Conservation (phyloP, 2,113 vertebrate species). For the Electrona antarctica region DNA sequence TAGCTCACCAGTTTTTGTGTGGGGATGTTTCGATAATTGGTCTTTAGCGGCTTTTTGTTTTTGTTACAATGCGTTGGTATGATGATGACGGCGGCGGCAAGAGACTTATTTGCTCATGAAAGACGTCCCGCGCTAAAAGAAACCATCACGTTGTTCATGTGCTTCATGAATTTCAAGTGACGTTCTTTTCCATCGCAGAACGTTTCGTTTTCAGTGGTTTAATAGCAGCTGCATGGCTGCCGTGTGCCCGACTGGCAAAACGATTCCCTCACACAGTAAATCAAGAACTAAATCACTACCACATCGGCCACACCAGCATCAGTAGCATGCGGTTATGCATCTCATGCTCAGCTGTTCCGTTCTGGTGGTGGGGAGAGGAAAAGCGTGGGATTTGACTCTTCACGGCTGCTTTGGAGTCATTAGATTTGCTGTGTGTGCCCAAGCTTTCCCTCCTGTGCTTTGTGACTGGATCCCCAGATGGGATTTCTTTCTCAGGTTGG, state of each 20-base stretch:
- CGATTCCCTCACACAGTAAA: conserved; percentile 52
- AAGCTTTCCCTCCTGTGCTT: conserved; percentile 59
- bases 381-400: conserved; percentile 70
- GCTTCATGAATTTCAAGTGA: conserved; percentile 63
- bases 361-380: background rate
- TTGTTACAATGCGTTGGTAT: conserved; percentile 63
- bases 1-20: conserved; percentile 63
- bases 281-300: conserved; percentile 58
- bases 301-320: background rate
- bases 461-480: conserved; percentile 62
- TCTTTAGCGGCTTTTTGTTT: conserved; percentile 73
- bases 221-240: conserved; percentile 34
- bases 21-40: conserved; percentile 72
- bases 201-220: conserved; percentile 42
- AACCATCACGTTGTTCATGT: conserved; percentile 65
- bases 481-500: conserved; percentile 58
- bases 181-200: conserved; percentile 38
- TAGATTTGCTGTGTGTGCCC: conserved; percentile 57
- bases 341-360: conserved; percentile 63
- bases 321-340: conserved; percentile 29
- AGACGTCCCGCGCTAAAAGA: conserved; percentile 43
- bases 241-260: conserved; percentile 53
- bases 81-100: conserved; percentile 34
- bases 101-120: conserved; percentile 47
- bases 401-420: conserved; percentile 70